Evolutionary conservation across 30 jellyfish, hydroid and myxozoan genomes (phyloP), one percentile per base, ranked within the genome.

Genomic region (Sanderia malayensis): DNA sequence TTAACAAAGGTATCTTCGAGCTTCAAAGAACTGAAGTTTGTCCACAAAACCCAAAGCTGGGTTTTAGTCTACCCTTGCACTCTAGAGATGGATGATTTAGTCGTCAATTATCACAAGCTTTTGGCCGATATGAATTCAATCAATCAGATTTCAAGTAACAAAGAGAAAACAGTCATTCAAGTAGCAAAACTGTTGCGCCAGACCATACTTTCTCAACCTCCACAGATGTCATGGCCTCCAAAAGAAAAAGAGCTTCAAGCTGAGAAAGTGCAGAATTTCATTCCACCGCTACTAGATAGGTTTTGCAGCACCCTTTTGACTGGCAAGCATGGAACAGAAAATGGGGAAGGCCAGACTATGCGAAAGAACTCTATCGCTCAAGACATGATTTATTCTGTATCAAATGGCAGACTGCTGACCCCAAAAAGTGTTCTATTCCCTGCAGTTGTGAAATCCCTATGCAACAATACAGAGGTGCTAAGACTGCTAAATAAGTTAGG

Each of bases 171-270:
- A 28, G 70, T 34, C 44, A 34, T 26, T n/a, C 33, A 67, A 28
- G 70, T 67, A 28, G 79, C 67, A 30, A 30, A 34, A 67, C 17
- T 17, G 71, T 34, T 31, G 70, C 70, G 37, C 23, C 71, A 34
- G 8, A 60, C 33, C 21, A 67, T 67, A 30, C 33, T n/a, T 17
- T 28, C 70, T 28, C 79, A 67, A 28, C 25, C 70, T n/a, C 79
- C 70, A n/a, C 44, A 13, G 30, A 67, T 67, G 79, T 67, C 79
- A 21, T 67, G 79, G 79, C 79, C 79, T 32, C 79, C 79, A 21
- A 67, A 67, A 18, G 70, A 30, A 67, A n/a, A 8, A 34, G 79
- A 67, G 71, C 70, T 67, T 26, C 33, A 30, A 29, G 24, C 79
- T n/a, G 44, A 34, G 28, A 28, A 34, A 24, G 58, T 67, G 6